Evolutionary conservation across 2,888 invertebrate genomes (phyloP).

Genomic region (Pyrgus malvae): DNA sequence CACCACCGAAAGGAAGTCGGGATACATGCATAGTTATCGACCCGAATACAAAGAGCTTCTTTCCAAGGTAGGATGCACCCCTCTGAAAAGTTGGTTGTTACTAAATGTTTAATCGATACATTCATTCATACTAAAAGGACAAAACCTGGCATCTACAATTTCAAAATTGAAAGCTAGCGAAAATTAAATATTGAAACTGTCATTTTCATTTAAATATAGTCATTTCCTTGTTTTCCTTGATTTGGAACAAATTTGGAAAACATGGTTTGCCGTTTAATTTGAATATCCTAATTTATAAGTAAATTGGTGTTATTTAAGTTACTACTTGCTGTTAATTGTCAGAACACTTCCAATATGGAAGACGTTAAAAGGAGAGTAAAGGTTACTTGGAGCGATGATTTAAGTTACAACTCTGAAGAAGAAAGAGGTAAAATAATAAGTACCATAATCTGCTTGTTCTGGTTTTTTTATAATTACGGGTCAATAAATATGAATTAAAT

Average conservation of each 20-base stretch:
- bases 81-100: no score
- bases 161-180: neutral
- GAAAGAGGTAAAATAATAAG: slow-evolving; percentile 61
- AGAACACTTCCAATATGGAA: slow-evolving; percentile 39
- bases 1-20: no score
- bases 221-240: slow-evolving; percentile 37
- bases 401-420: slow-evolving; percentile 75
- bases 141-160: slow-evolving; percentile 1
- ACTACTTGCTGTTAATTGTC: neutral
- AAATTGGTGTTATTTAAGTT: neutral
- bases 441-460: no score
- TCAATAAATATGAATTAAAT: no score
- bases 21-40: no score
- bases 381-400: slow-evolving; percentile 74
- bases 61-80: no score
- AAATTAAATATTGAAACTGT: neutral
- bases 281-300: neutral
- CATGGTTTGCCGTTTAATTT: slow-evolving; percentile 25
- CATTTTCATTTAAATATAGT: no score
- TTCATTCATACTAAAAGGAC: no score
- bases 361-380: slow-evolving; percentile 48
- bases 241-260: slow-evolving; percentile 35
- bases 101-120: no score
- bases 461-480: no score
- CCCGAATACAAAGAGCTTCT: no score